These are phyloP conservation scores for Coracopsis vasa DNA, from an alignment of 2,113 vertebrate genomes.

Conservation along the genomic window DNA sequence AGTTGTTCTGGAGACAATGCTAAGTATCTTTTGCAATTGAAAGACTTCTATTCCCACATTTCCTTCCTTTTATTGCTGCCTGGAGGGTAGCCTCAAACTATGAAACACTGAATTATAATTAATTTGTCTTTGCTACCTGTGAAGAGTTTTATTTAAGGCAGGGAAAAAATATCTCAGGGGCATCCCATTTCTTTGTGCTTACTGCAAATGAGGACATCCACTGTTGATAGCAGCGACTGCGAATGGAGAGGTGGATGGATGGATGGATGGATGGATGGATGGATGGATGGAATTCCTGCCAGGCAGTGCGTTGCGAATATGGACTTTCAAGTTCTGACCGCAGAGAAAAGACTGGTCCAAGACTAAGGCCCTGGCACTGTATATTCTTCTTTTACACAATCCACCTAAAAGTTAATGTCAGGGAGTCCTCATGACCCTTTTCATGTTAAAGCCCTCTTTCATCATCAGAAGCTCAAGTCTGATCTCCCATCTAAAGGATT, in stretches of 20 bases:
- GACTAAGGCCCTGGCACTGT: neutral
- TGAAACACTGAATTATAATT: neutral
- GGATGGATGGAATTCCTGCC: neutral
- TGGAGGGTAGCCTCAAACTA: neutral
- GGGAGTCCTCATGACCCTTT: neutral
- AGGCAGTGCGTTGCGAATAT: neutral
- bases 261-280: neutral
- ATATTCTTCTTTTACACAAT: neutral
- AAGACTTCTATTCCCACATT: neutral
- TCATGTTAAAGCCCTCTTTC: neutral
- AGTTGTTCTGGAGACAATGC: neutral
- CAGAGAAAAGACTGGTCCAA: neutral
- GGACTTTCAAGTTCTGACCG: neutral
- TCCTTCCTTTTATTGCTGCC: neutral
- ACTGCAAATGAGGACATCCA: neutral
- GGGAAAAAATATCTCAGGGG: accelerated
- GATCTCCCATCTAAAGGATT: neutral
- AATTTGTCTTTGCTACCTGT: neutral
- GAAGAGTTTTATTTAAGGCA: neutral
- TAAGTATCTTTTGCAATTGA: neutral
- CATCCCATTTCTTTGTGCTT: neutral
- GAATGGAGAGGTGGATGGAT: neutral
- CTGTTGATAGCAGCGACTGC: neutral
- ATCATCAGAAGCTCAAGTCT: neutral
- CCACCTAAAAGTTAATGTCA: neutral